A percentile compares a stretch with the other conserved stretches of the same genome.
Evolutionary conservation across 2,113 vertebrate genomes (phyloP).

Genomic region (Sander vitreus): DNA sequence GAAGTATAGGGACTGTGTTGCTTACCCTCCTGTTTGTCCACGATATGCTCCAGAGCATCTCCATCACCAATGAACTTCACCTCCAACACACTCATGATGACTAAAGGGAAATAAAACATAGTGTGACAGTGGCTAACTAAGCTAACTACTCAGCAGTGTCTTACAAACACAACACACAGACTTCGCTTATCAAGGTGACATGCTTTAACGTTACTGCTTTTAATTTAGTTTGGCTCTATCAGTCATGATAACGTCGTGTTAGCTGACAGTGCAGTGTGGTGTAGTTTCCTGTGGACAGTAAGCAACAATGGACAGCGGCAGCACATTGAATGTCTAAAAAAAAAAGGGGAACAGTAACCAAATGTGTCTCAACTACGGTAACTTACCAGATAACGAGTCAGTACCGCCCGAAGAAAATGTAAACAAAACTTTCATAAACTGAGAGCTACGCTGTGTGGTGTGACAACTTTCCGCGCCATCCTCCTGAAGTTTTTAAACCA

Average conservation of each 20-base stretch:
- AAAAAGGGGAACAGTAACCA: background rate
- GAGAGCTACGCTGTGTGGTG: background rate
- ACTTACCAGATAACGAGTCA: slow-evolving; percentile 39
- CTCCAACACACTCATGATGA: slow-evolving; percentile 87
- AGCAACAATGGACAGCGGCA: background rate
- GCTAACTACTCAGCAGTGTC: background rate
- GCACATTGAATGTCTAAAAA: background rate
- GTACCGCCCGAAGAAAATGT: background rate
- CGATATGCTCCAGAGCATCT: slow-evolving; percentile 93
- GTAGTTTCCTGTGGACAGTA: background rate
- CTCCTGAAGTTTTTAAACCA: slow-evolving; percentile 70
- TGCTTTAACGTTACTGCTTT: too few species aligned
- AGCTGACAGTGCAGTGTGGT: background rate
- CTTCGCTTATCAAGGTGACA: background rate
- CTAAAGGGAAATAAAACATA: slow-evolving; percentile 6
- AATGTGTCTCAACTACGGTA: accelerated
- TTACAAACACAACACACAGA: background rate
- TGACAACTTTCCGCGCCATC: slow-evolving; percentile 78
- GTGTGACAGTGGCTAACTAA: background rate
- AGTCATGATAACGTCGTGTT: background rate
- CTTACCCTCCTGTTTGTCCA: slow-evolving; percentile 90
- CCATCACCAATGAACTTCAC: slow-evolving; percentile 92
- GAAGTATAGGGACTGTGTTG: background rate
- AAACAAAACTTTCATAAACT: background rate
- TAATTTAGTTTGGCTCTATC: too few species aligned